phyloP scores from a whole-genome alignment of 2,797 vertebrate genomes.

The Aythya fuligula region DNA sequence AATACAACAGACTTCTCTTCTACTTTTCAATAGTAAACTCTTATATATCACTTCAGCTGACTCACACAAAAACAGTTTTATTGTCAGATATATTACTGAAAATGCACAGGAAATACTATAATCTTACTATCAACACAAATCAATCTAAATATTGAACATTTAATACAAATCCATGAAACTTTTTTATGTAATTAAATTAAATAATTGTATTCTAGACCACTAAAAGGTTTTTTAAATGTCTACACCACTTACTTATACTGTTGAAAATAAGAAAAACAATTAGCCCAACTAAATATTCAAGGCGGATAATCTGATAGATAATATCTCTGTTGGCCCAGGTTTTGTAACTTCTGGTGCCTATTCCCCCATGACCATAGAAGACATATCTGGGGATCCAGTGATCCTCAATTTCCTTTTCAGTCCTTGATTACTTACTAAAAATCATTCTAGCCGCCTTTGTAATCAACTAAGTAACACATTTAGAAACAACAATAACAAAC shows the following conservation, averaged over 20 bases:
- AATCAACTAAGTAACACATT: background rate
- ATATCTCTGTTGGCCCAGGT: background rate
- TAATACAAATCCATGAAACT: background rate
- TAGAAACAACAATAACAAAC: background rate
- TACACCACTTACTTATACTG: background rate
- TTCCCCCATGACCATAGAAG: background rate
- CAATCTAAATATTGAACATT: background rate
- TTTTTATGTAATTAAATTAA: background rate
- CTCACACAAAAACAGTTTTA: background rate
- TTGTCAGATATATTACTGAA: rapidly evolving
- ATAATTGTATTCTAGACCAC: background rate
- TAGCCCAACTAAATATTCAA: background rate
- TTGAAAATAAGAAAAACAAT: background rate
- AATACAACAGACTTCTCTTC: background rate
- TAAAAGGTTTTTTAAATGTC: background rate
- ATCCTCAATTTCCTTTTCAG: background rate
- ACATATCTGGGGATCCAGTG: background rate
- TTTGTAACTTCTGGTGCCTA: background rate
- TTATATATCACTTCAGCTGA: background rate
- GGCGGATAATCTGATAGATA: background rate
- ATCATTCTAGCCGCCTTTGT: background rate
- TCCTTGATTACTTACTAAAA: background rate
- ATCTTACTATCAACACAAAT: background rate
- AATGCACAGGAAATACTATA: background rate
- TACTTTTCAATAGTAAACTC: background rate